Conservation (phyloP, 2,113 vertebrate species). For the Megalops atlanticus region DNA sequence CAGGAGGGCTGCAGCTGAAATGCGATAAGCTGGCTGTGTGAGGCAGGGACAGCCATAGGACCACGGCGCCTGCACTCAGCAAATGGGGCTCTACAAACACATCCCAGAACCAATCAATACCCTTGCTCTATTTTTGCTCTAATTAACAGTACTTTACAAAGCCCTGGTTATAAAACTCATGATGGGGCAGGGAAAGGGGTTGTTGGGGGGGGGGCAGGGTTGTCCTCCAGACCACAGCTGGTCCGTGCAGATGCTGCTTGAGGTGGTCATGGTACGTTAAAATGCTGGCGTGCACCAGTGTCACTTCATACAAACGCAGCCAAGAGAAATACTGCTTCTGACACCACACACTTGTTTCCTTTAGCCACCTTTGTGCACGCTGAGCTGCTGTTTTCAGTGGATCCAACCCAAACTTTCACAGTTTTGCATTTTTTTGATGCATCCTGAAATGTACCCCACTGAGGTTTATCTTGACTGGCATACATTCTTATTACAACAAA, state of each 20-base stretch:
- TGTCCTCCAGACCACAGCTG: too few species aligned
- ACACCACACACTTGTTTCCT: not conserved
- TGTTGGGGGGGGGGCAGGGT: too few species aligned
- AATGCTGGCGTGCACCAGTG: too few species aligned
- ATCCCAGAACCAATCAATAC: slow-evolving; percentile 20
- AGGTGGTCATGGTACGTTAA: too few species aligned
- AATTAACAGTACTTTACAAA: not conserved
- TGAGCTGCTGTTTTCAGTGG: not conserved
- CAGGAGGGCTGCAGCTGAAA: not conserved
- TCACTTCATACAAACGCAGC: too few species aligned
- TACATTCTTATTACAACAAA: not conserved
- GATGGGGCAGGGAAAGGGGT: too few species aligned
- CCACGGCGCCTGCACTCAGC: not conserved
- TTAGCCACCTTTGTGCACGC: not conserved
- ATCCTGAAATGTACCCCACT: too few species aligned
- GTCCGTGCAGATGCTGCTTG: not conserved
- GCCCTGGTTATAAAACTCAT: not conserved
- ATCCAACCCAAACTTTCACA: too few species aligned
- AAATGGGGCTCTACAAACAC: not conserved
- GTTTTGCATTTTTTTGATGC: not conserved
- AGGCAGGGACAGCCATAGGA: not conserved
- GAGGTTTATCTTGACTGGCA: not conserved
- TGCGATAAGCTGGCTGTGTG: not conserved
- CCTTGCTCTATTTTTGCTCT: not conserved
- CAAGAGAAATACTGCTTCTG: not conserved